Evolutionary conservation across 2,888 invertebrate species (phyloP).

Genomic region (Hanleya hanleyi): DNA sequence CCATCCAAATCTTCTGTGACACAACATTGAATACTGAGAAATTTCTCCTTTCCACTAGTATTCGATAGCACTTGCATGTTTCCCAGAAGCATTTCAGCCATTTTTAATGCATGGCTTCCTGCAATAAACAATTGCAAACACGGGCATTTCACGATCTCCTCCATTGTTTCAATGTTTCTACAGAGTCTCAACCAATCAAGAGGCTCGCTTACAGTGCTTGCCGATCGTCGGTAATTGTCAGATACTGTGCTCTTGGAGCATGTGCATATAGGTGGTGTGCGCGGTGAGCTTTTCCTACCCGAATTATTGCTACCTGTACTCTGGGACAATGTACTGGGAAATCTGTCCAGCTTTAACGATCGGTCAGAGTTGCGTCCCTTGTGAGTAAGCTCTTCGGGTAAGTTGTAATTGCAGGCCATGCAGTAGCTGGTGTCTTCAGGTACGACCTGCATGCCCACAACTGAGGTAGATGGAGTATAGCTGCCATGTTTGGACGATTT

Average conservation of each 20-base stretch:
- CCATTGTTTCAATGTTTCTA: neutral
- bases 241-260: neutral
- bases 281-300: neutral
- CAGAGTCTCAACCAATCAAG: neutral
- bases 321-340: neutral
- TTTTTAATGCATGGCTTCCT: neutral
- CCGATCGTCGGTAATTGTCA: neutral
- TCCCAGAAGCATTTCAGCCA: neutral
- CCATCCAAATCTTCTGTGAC: neutral
- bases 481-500: neutral
- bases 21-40: neutral
- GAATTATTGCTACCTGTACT: neutral
- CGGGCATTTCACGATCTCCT: neutral
- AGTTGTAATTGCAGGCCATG: too few species aligned
- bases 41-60: neutral
- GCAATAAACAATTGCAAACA: neutral
- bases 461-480: neutral
- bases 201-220: neutral
- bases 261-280: neutral
- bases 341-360: neutral
- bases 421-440: too few species aligned
- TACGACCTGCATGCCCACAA: neutral
- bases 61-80: neutral
- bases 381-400: too few species aligned
- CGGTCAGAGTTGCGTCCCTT: too few species aligned